Evolutionary conservation across 2,113 vertebrate genomes (phyloP), one percentile per base, ranked within the genome.

Genomic region (Ophthalmolycus amberensis): DNA sequence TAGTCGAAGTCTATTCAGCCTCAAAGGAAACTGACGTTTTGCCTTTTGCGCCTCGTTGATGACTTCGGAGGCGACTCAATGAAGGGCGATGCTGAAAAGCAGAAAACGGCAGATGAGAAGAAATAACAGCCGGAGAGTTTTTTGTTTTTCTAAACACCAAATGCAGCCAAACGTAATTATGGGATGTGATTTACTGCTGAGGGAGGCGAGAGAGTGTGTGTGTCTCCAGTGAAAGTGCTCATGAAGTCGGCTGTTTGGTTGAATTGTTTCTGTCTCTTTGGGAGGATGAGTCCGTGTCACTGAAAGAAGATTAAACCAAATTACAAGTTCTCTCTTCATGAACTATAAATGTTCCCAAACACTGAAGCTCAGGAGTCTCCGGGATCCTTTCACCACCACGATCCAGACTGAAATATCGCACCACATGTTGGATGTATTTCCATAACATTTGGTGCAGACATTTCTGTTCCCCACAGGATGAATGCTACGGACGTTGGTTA

Each of bases 161-260:
- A 85, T 18, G 67, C 79, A 72, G 73, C 69, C 79, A 71, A 69
- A 87, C 16, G 44, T 67, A 88, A 87, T 90, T 89, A 91, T n/a
- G 27, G 60, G 75, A 65, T 42, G 34, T 50, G 78, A 48, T 75
- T 84, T 71, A 68, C 42, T 68, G 79, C 69, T 71, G 42, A 50
- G 75, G 58, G 67, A 73, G 63, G 58, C 32, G 56, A 5, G 58
- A 7, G 52, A 32, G 46, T n/a, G 14, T 68, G 76, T 52, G 52
- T 63, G 52, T 59, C 29, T 79, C 20, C 42, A 60, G 1, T 46
- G 15, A 69, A 56, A 74, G 70, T 37, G 22, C 69, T 78, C 37
- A 10, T 20, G 29, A 48, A 83, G 81, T 78, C 54, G 67, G 25
- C 42, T 75, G 38, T 84, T 73, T 27, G 38, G 42, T 27, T 15